Evolutionary conservation across 2,113 vertebrate genomes (phyloP), one percentile per base, ranked within the genome.

Genomic region (Hemicordylus capensis): DNA sequence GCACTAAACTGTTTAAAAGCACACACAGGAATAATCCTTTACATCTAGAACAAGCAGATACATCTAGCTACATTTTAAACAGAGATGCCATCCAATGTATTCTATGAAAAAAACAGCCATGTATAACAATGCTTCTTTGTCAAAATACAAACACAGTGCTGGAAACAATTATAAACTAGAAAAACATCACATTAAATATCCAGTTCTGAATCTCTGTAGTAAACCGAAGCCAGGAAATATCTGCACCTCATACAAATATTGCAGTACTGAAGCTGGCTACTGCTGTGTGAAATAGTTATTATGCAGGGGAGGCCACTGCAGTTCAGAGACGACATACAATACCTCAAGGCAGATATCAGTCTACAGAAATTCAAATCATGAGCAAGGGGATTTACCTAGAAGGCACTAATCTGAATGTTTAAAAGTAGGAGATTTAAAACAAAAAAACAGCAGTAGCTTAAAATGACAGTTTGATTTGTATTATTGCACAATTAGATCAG

Each of bases 271-370:
- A 96, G 96, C 95, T 93, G 92, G 91, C 81, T 92, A 85, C 79
- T 96, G 96, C 95, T 96, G 90, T 94, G 95, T 96, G 96, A 94
- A 97, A 97, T 94, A 96, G 96, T 97, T 98, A 97, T 95, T 97
- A 98, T 97, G 96, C 96, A 97, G 94, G 96, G 97, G 96, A 97
- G 86, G 93, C 95, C 94, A 95, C 95, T 97, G 96, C 95, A 97
- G 96, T 96, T 96, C 94, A 96, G 95, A 97, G 96, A 97, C 95
- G 96, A 97, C 94, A 98, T 94, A 96, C 93, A 97, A 97, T 97
- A 97, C 95, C 96, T 97, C 94, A 93, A 96, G 95, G 94, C 96
- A 97, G 92, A 95, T 95, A 93, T 94, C 88, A 91, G 83, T 93
- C 90, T 90, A 94, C 83, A 93, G 93, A 94, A 90, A 95, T 95